These are phyloP conservation scores for Corbicula japonica DNA, from an alignment of 2,888 invertebrate species.

Conservation along the genomic window DNA sequence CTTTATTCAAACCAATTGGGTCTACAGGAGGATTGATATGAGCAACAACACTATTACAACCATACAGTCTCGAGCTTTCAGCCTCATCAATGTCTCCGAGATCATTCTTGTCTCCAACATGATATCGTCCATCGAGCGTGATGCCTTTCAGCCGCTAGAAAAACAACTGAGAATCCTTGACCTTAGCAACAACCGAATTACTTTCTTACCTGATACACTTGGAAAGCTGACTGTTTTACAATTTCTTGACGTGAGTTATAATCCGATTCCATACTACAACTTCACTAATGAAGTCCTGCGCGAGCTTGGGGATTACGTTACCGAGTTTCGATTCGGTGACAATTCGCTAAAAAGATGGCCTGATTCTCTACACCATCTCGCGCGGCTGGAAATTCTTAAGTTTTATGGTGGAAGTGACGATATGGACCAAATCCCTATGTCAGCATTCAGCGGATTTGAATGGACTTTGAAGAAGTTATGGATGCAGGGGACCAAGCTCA, in stretches of 20 bases:
- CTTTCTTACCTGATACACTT: slow-evolving; percentile 34
- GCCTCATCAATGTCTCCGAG: slow-evolving; percentile 46
- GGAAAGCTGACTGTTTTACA: slow-evolving; percentile 41
- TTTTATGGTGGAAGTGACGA: slow-evolving; percentile 49
- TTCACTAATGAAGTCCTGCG: slow-evolving; percentile 53
- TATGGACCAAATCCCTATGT: slow-evolving; percentile 53
- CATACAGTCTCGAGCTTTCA: slow-evolving; percentile 43
- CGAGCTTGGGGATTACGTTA: slow-evolving; percentile 58
- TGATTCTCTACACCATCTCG: slow-evolving; percentile 57
- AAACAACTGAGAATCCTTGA: slow-evolving; percentile 45
- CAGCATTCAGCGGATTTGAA: slow-evolving; percentile 67
- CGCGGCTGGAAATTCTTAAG: slow-evolving; percentile 43
- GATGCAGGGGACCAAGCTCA: slow-evolving; percentile 60
- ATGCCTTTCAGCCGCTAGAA: slow-evolving; percentile 52
- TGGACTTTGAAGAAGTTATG: slow-evolving; percentile 57
- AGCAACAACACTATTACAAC: slow-evolving; percentile 35
- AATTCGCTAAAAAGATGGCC: slow-evolving; percentile 58
- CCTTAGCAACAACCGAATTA: slow-evolving; percentile 51
- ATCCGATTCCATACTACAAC: slow-evolving; percentile 37
- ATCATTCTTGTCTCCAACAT: slow-evolving; percentile 56
- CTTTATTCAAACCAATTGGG: slow-evolving; percentile 30
- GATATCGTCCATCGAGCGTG: slow-evolving; percentile 39
- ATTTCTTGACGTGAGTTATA: slow-evolving; percentile 53
- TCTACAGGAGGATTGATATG: slow-evolving; percentile 39
- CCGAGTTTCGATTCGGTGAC: slow-evolving; percentile 66